These are phyloP conservation scores for Hemicentrotus pulcherrimus DNA, from an alignment of 35 echinoderm and acorn worm genomes.

Conservation along the genomic window DNA sequence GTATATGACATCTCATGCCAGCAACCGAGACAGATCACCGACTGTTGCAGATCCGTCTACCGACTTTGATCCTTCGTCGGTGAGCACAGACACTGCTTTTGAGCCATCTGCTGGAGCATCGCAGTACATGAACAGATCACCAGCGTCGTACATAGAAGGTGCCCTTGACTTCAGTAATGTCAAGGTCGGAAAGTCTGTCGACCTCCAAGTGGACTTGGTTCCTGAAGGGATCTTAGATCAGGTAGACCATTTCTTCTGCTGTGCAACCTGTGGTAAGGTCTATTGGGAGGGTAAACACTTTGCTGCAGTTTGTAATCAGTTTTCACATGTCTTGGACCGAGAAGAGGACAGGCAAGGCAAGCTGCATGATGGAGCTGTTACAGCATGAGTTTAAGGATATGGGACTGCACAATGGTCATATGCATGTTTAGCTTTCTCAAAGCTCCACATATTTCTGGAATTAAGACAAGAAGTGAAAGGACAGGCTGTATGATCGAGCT, in stretches of 20 bases:
- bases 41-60: background rate
- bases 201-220: conserved; percentile 54
- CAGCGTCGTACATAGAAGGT: background rate
- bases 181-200: conserved; percentile 24
- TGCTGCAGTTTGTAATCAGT: conserved; percentile 46
- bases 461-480: too few relatives aligned
- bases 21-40: background rate
- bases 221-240: conserved; percentile 47
- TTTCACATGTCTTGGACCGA: conserved; percentile 56
- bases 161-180: conserved; percentile 35
- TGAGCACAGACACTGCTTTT: background rate
- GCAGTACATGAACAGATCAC: background rate
- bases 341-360: background rate
- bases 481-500: too few relatives aligned
- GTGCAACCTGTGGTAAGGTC: conserved; percentile 65
- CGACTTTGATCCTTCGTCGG: conserved; percentile 22
- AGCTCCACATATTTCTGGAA: too few relatives aligned
- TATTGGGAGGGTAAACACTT: conserved; percentile 81
- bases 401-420: background rate
- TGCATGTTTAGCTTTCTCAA: background rate
- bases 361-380: background rate
- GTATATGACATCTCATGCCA: background rate
- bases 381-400: background rate
- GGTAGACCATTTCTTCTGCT: conserved; percentile 57
- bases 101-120: background rate